A percentile compares a stretch with the other conserved stretches of the same genome.
Conservation (phyloP, 2,113 vertebrate species). For the Tapirus terrestris region DNA sequence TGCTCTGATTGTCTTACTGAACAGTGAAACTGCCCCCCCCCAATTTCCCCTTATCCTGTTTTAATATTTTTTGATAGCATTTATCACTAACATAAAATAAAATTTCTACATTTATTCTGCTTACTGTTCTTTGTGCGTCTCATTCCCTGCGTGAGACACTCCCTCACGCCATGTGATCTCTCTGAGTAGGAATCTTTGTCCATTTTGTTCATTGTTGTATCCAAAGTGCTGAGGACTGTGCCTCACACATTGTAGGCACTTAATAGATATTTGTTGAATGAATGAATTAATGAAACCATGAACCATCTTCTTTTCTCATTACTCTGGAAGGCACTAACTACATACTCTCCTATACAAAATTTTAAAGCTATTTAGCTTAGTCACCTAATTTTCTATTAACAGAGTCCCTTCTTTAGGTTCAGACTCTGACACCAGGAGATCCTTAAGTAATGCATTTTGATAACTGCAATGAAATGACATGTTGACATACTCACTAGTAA, state of each 20-base stretch:
- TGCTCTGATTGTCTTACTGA: background rate
- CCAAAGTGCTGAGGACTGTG: background rate
- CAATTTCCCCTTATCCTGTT: background rate
- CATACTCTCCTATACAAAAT: background rate
- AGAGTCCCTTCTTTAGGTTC: background rate
- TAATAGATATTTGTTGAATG: conserved; percentile 22
- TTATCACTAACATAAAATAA: background rate
- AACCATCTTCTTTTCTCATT: background rate
- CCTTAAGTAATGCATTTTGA: conserved; percentile 34
- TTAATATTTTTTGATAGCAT: background rate
- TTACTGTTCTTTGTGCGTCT: background rate
- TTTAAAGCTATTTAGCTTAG: background rate
- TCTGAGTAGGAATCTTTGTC: background rate
- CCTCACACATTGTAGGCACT: background rate
- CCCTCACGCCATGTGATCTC: background rate
- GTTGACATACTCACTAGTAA: background rate
- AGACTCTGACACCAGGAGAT: background rate
- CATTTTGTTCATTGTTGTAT: background rate
- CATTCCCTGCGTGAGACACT: background rate
- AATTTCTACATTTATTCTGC: background rate
- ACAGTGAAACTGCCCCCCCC: background rate
- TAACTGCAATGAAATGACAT: background rate
- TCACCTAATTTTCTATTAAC: background rate
- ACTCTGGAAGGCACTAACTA: background rate
- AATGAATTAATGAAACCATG: background rate